Conservation (phyloP, 2,113 vertebrate species). For the Phalacrocorax aristotelis region DNA sequence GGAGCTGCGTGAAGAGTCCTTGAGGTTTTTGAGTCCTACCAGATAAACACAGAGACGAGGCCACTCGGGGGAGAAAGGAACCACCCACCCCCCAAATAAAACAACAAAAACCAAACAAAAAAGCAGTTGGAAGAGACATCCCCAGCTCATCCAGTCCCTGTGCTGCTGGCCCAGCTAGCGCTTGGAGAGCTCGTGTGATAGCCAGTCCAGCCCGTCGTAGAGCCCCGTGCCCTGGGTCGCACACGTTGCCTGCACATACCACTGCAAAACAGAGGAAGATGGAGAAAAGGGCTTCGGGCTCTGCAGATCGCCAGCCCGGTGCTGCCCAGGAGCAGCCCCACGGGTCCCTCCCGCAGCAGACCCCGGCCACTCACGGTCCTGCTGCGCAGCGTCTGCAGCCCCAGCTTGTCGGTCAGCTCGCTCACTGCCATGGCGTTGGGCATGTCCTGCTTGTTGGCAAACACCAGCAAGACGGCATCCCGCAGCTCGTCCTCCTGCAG, state of each 20-base stretch:
- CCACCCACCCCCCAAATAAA: neutral
- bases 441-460: slow-evolving; percentile 95
- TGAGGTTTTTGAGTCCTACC: slow-evolving; percentile 35
- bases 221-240: slow-evolving; percentile 88
- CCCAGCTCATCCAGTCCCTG: neutral
- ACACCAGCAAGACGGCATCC: slow-evolving; percentile 87
- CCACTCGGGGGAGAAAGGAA: neutral
- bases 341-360: neutral
- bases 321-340: neutral
- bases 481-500: slow-evolving; percentile 87
- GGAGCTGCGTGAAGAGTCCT: slow-evolving; percentile 59
- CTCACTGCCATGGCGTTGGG: slow-evolving; percentile 88
- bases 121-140: neutral
- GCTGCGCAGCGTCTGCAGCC: slow-evolving; percentile 79
- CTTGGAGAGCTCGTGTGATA: slow-evolving; percentile 86
- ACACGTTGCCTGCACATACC: slow-evolving; percentile 87
- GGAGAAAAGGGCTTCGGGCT: neutral
- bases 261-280: slow-evolving; percentile 69
- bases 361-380: slow-evolving; percentile 74
- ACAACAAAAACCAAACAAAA: neutral
- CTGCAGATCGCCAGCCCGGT: fast-evolving
- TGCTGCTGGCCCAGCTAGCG: slow-evolving; percentile 36
- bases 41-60: slow-evolving; percentile 23
- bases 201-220: slow-evolving; percentile 90
- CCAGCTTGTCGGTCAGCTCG: slow-evolving; percentile 88